Evolutionary conservation across 2,797 vertebrate genomes (phyloP), one percentile per base, ranked within the genome.

Genomic region (Poeciliopsis paucimaculata): DNA sequence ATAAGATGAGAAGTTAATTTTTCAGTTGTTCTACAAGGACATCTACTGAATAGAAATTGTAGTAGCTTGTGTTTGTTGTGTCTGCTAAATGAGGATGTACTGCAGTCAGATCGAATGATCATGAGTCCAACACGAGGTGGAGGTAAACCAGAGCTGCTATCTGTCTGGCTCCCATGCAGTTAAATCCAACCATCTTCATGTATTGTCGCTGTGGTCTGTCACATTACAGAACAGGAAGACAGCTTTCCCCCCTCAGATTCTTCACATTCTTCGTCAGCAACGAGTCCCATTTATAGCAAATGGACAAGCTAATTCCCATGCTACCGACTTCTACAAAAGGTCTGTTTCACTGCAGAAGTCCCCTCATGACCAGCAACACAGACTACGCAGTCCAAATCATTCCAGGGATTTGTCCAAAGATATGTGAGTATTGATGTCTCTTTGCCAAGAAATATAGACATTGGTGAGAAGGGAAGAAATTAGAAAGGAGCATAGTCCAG

Each of bases 251-350:
- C 79, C 66, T 81, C 74, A 79, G 85, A 95, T 95, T 95, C 93
- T 92, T 94, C 71, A 90, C 85, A 95, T 94, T 93, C 89, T 92
- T 95, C 81, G 81, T 77, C 64, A 36, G 87, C 81, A 82, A 87
- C 85, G 77, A 87, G 82, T 82, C 64, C 90, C 94, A 92, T 94
- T 95, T 94, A 94, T 93, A 95, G 92, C 88, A 80, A 94, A 89
- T 62, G 71, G 82, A n/a, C 87, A 68, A 81, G 82, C 53, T 71
- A 55, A 84, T 94, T 95, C 92, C 90, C 92, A 92, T 72, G 83
- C 70, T 82, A 77, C 53, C 12, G 28, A 71, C 64, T 60, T 83
- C 83, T 84, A 66, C 57, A 85, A 89, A 89, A n/a, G 81, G 72
- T 83, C 83, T 47, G 45, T 72, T 87, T 84, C 80, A 79, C 82